Percentiles rank a stretch among this genome's conserved stretches.
phyloP scores from a whole-genome alignment of 2,888 invertebrate species.

The Eilema caniola region DNA sequence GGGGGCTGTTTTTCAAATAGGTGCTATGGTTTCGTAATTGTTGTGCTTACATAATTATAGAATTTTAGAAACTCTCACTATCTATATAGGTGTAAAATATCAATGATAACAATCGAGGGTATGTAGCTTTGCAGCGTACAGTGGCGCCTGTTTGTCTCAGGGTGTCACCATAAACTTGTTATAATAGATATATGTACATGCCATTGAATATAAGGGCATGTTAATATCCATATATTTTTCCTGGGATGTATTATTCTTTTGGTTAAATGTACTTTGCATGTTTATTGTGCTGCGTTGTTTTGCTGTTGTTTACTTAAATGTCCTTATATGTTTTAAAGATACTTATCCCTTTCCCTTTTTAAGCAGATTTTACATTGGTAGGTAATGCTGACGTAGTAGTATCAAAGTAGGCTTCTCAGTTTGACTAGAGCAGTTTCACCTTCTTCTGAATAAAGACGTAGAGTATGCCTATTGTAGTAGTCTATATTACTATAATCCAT shows the following conservation, averaged over 20 bases:
- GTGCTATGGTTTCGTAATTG: background rate
- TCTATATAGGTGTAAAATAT: background rate
- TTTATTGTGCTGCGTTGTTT: background rate
- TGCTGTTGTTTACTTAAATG: background rate
- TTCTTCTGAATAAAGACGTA: too few species aligned
- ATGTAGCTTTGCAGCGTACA: background rate
- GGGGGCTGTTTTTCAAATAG: background rate
- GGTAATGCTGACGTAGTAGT: too few species aligned
- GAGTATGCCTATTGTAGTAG: too few species aligned
- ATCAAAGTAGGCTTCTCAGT: too few species aligned
- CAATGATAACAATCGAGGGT: background rate
- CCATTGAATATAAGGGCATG: background rate
- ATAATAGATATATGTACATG: background rate
- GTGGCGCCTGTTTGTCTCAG: background rate
- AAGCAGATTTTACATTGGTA: background rate
- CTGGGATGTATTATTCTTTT: background rate
- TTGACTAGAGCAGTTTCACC: too few species aligned
- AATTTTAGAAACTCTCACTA: too few species aligned
- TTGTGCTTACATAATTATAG: too few species aligned
- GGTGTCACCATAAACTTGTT: background rate
- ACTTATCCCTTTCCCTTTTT: background rate
- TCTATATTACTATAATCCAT: too few species aligned
- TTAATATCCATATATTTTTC: slow-evolving; percentile 1
- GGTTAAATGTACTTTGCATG: background rate
- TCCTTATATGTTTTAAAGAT: background rate